phyloP scores from a whole-genome alignment of 2,113 vertebrate species.

The Odontesthes bonariensis region DNA sequence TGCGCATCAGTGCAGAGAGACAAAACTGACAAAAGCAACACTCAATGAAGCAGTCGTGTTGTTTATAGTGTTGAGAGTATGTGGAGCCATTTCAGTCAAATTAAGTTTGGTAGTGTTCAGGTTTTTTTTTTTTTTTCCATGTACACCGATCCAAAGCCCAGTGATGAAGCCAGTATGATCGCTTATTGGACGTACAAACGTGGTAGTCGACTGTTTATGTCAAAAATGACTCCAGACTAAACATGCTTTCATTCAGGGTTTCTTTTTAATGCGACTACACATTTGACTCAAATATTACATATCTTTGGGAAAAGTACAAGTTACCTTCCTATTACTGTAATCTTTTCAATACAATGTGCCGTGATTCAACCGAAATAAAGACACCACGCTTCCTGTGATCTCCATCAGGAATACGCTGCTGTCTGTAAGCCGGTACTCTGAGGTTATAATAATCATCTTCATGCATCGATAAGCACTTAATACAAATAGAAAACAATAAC shows the following conservation, averaged over 20 bases:
- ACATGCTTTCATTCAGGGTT: slow-evolving; percentile 19
- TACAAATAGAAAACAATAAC: slow-evolving; percentile 41
- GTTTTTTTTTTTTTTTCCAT: too few relatives aligned
- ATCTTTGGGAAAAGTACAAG: slow-evolving; percentile 46
- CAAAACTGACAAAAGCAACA: too few relatives aligned
- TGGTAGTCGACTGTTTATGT: not conserved
- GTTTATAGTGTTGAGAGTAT: too few relatives aligned
- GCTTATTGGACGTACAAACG: not conserved
- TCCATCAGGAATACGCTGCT: slow-evolving; percentile 23
- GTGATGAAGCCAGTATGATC: not conserved
- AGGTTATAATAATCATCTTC: slow-evolving; percentile 28
- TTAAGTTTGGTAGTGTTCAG: too few relatives aligned
- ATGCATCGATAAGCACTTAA: slow-evolving; percentile 27
- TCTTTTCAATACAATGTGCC: slow-evolving; percentile 30
- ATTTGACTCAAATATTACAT: slow-evolving; percentile 36
- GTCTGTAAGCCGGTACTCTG: slow-evolving; percentile 16
- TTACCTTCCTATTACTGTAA: slow-evolving; percentile 25
- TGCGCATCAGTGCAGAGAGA: too few relatives aligned
- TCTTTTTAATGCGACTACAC: slow-evolving; percentile 33
- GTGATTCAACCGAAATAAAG: slow-evolving; percentile 31
- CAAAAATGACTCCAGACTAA: not conserved
- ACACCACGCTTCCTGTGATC: slow-evolving; percentile 9
- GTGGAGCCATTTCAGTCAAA: too few relatives aligned
- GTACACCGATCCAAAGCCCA: too few relatives aligned
- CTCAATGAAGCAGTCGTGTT: too few relatives aligned